Evolutionary conservation across 2,888 invertebrate genomes (phyloP), one percentile per base, ranked within the genome.

Genomic region (Nomada fabriciana): DNA sequence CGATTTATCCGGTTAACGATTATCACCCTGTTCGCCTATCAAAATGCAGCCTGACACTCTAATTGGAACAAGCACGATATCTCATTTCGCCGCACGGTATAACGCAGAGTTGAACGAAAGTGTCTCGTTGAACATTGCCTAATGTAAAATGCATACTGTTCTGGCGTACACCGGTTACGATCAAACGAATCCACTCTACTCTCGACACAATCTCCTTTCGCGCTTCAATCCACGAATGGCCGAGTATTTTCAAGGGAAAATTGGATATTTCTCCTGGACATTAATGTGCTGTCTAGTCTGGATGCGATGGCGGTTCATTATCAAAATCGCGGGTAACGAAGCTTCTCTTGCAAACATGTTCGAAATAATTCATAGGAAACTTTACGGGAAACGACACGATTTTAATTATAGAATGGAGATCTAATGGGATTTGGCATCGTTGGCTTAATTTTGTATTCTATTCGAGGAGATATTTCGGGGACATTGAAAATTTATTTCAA

Each of bases 61-160:
- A 80, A 76, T 76, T 80, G 60, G 70, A 61, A 42, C 80, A 61
- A 67, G 13, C 71, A 42, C 50, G 61, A 55, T 71, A 61, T 76
- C 71, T 76, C 64, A 29, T 68, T 63, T 25, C 73, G 50, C 52
- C 43, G 76, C 47, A 67, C 61, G 67, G 53, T 5, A 52, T 18
- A 53, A 60, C 61, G 47, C 57, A 36, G 43, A 67, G 65, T 78
- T 78, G 68, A 78, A 73, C 61, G 78, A 78, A 78, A 78, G 68
- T 73, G 68, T 68, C 72, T 72, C 77, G 72, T 61, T 72, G 53
- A 29, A 29, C 65, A 20, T 55, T 42, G 36, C 47, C 68, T 59
- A 25, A 61, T 29, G 20, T 61, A 43, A 61, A 61, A 43, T 57
- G 55, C 55, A 72, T 42, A 13, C 20, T 23, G 29, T 50, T 63